Evolutionary conservation across 2,113 vertebrate genomes (phyloP), one percentile per base, ranked within the genome.

Genomic region (Rhagologus leucostigma): DNA sequence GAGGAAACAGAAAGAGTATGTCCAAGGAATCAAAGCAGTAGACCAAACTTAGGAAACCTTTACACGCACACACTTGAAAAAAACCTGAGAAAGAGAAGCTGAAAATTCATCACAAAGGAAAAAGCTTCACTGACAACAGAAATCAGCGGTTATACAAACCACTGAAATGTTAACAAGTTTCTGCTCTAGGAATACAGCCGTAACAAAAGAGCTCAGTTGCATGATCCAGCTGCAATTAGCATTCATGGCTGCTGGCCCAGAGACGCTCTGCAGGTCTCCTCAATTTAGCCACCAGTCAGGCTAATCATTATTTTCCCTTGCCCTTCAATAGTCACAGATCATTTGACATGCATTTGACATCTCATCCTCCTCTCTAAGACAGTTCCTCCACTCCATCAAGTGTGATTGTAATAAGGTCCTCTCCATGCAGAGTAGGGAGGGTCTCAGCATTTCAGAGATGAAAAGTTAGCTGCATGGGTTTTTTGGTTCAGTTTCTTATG

Each of bases 1-100:
- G 52, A 83, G 26, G 57, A 87, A 84, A 82, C 46, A 79, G 85
- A 95, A 84, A 73, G 35, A 77, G 62, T 79, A 71, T 67, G 76
- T 88, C 79, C 82, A 79, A 94, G 35, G 76, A 96, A 92, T 94
- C 95, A 96, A 93, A 96, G 95, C 47, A 86, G 71, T 39, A 96
- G 79, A 96, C 82, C 71, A 94, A 92, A 76, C 74, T 68, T 93
- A 92, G 79, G 73, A 95, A 95, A 77, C 46, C 62, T 84, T 84
- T 41, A 82, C 37, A 77, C 2, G 9, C 41, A 71, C 56, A 75
- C 42, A 73, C 32, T 15, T 8, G 91, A 91, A 71, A 44, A 69
- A 69, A 67, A 29, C 1, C 35, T 79, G 39, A 95, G 84, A 95
- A 86, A 96, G 73, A 82, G 78, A 94, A 91, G 82, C 64, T 10